phyloP scores from a whole-genome alignment of 2,113 vertebrate species.

The Mohoua ochrocephala region DNA sequence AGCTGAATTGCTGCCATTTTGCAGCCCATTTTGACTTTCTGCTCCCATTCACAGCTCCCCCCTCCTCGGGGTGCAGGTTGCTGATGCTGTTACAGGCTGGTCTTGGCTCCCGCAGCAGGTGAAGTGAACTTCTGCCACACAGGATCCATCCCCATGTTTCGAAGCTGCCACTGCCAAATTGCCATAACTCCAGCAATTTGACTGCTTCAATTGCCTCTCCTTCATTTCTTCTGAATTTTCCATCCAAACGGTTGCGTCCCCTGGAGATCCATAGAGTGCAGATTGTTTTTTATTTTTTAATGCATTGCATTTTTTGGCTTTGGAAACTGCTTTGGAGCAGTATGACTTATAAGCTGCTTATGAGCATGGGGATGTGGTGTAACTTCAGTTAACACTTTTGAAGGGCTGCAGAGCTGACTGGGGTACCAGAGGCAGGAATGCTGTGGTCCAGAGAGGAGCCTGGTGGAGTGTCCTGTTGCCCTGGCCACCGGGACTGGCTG shows the following conservation, averaged over 20 bases:
- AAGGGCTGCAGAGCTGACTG: background rate
- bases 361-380: rapidly evolving
- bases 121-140: background rate
- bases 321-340: background rate
- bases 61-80: background rate
- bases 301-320: background rate
- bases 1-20: background rate
- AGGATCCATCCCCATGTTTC: background rate
- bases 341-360: background rate
- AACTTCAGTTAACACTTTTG: background rate
- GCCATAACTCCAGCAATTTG: background rate
- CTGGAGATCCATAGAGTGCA: background rate
- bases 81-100: background rate
- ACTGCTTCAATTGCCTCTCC: slow-evolving; percentile 44
- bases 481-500: background rate
- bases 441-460: background rate
- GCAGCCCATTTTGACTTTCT: background rate
- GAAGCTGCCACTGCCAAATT: background rate
- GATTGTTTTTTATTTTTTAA: background rate
- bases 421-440: background rate
- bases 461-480: rapidly evolving
- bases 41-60: background rate
- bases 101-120: background rate
- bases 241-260: slow-evolving; percentile 16
- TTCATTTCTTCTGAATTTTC: slow-evolving; percentile 45